A percentile compares a stretch with the other conserved stretches of the same genome.
These are phyloP conservation scores for Lota lota DNA, from an alignment of 2,113 vertebrate genomes.

Conservation along the genomic window DNA sequence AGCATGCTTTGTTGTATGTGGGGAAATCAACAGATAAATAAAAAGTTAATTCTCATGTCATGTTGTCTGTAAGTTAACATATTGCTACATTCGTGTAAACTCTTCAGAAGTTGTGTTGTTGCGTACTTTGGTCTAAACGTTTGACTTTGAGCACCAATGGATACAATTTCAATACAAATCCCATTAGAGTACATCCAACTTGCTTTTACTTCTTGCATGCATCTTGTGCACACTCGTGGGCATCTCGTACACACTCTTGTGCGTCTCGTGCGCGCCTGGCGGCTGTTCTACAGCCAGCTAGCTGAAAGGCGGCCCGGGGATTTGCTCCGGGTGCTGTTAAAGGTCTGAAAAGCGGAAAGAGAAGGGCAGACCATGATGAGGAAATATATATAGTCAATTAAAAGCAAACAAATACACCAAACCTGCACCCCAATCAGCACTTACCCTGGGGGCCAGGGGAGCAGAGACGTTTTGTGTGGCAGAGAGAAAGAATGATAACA, in stretches of 20 bases:
- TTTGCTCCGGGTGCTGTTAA: constrained; percentile 56
- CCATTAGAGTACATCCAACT: neutral
- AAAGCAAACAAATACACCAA: neutral
- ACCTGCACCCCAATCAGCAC: constrained; percentile 16
- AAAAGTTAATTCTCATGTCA: no score
- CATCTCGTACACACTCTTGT: neutral
- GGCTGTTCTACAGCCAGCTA: constrained; percentile 55
- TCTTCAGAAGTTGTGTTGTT: no score
- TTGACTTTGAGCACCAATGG: neutral
- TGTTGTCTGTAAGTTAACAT: no score
- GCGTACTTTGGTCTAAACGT: no score
- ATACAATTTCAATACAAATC: neutral
- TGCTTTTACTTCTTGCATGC: neutral
- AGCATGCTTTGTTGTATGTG: no score
- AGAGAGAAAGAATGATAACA: constrained; percentile 13
- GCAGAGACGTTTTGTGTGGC: constrained; percentile 30
- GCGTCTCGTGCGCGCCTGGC: neutral
- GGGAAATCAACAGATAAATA: no score
- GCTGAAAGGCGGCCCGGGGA: constrained; percentile 66
- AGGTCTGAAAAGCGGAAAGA: constrained; percentile 43
- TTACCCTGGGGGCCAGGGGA: constrained; percentile 36
- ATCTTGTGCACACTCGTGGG: neutral
- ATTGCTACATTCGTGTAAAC: no score
- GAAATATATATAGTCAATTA: neutral
- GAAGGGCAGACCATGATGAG: neutral